A percentile compares a stretch with the other conserved stretches of the same genome.
These are phyloP conservation scores for Catalaphyllia jardinei DNA, from an alignment of 64 coral and sea anemone species.

Conservation along the genomic window DNA sequence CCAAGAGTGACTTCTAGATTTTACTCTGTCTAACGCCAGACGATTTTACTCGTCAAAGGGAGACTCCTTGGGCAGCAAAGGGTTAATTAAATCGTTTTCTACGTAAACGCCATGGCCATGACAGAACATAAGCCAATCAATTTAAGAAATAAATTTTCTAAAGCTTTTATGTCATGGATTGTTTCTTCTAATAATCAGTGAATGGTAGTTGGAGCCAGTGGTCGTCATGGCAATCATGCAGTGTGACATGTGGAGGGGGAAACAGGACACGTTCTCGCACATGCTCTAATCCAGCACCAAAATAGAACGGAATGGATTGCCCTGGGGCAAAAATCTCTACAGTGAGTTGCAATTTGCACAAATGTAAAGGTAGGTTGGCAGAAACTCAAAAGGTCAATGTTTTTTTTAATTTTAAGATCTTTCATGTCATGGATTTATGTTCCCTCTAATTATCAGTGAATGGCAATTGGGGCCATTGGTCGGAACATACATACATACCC, in stretches of 20 bases:
- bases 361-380: background rate
- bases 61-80: no score
- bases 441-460: no score
- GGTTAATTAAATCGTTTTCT: background rate
- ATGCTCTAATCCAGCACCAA: background rate
- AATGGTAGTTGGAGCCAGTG: conserved; percentile 14
- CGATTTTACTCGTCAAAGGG: no score
- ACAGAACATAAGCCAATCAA: no score
- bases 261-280: no score
- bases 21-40: no score
- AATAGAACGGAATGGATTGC: background rate
- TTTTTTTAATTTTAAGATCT: no score
- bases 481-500: no score
- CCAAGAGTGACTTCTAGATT: no score
- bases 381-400: no score
- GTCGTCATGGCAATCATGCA: conserved; percentile 18
- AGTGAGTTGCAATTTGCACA: background rate
- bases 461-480: no score
- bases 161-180: background rate
- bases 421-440: no score
- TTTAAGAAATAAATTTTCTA: background rate
- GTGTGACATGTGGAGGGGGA: background rate
- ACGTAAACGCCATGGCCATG: background rate
- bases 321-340: background rate
- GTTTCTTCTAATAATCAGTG: background rate